phyloP scores from a whole-genome alignment of 2,797 vertebrate genomes.

The Mareca strepera region DNA sequence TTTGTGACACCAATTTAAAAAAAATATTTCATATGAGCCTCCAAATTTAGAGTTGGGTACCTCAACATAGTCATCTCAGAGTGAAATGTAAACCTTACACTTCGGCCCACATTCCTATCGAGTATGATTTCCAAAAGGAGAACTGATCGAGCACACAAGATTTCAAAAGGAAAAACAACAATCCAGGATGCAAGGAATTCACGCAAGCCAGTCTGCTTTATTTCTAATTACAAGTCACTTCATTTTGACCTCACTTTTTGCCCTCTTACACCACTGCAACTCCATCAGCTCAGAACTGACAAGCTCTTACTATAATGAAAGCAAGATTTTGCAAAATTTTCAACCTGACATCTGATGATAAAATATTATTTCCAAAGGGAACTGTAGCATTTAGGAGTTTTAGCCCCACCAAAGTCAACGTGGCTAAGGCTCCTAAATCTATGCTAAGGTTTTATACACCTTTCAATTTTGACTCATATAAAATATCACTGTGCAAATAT shows the following conservation, averaged over 20 bases:
- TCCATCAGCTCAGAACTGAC: not conserved
- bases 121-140: slow-evolving; percentile 48
- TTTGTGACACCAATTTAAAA: slow-evolving; percentile 29
- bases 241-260: not conserved
- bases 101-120: slow-evolving; percentile 61
- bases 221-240: not conserved
- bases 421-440: slow-evolving; percentile 13
- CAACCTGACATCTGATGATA: not conserved
- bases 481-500: slow-evolving; percentile 76
- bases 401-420: not conserved
- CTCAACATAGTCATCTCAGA: slow-evolving; percentile 22
- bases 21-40: slow-evolving; percentile 12
- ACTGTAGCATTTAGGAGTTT: not conserved
- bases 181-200: not conserved
- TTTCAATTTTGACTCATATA: slow-evolving; percentile 61
- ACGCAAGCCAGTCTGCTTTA: not conserved
- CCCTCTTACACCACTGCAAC: not conserved
- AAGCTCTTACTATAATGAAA: not conserved
- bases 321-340: not conserved
- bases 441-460: slow-evolving; percentile 14
- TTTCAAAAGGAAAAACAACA: slow-evolving; percentile 60
- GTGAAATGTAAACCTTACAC: slow-evolving; percentile 60
- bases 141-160: not conserved
- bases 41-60: slow-evolving; percentile 57
- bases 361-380: slow-evolving; percentile 29